Evolutionary conservation across 2,888 invertebrate species (phyloP).

Genomic region (Epinotia demarniana): DNA sequence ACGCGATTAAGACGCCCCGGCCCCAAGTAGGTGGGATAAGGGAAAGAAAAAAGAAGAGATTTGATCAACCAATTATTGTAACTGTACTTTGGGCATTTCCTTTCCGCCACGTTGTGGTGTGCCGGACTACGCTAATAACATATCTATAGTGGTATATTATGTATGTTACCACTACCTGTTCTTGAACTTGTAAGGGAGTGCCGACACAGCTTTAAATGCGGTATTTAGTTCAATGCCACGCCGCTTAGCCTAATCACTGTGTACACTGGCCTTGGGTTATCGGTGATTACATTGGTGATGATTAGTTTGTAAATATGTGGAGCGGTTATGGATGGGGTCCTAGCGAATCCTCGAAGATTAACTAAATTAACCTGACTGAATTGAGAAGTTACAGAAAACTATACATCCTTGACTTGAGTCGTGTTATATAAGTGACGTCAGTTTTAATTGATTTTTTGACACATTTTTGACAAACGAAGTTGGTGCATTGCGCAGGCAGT

Average conservation of each 20-base stretch:
- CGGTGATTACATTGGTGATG: constrained; percentile 1
- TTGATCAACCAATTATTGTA: background rate
- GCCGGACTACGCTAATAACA: background rate
- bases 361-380: no score
- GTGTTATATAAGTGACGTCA: no score
- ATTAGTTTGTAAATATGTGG: background rate
- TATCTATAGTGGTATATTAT: background rate
- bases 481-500: no score
- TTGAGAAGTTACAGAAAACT: no score
- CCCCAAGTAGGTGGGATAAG: background rate
- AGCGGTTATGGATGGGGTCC: background rate
- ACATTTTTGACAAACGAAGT: no score
- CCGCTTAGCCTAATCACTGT: constrained; percentile 5
- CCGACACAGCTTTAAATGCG: background rate
- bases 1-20: background rate
- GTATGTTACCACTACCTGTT: background rate
- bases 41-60: background rate
- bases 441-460: no score
- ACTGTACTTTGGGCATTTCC: no score
- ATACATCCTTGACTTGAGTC: no score
- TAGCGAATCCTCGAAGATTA: no score
- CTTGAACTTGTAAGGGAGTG: constrained; percentile 6
- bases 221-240: constrained; percentile 4
- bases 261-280: constrained; percentile 2
- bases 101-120: no score